These are phyloP conservation scores for Polyodon spathula DNA, from an alignment of 2,113 vertebrate genomes.

Conservation along the genomic window DNA sequence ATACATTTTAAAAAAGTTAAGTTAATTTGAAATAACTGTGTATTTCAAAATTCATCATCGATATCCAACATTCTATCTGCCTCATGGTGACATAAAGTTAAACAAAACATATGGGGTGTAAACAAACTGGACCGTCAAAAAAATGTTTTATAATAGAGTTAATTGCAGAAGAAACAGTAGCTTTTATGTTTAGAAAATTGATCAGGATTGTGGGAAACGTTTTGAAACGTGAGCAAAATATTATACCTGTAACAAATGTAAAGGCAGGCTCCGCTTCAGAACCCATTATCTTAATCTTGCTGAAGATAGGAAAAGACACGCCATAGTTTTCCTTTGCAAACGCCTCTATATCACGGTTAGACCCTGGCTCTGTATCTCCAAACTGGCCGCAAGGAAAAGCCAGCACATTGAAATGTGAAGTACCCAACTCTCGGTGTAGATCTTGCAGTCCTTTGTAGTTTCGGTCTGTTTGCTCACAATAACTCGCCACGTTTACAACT, in stretches of 20 bases:
- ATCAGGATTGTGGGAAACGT: neutral
- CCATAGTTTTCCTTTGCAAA: conserved; percentile 73
- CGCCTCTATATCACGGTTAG: conserved; percentile 67
- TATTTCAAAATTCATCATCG: neutral
- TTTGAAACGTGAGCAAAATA: neutral
- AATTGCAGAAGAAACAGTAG: too few species aligned
- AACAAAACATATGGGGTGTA: too few species aligned
- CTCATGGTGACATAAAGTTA: too few species aligned
- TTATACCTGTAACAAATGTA: conserved; percentile 83
- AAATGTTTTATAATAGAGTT: too few species aligned
- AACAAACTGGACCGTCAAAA: too few species aligned
- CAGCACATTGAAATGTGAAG: conserved; percentile 89
- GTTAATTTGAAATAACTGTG: neutral
- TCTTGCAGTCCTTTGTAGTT: conserved; percentile 81
- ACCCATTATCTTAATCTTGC: conserved; percentile 89
- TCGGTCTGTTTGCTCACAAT: conserved; percentile 75
- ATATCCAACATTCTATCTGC: too few species aligned
- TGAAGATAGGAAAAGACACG: conserved; percentile 85
- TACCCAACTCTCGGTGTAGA: conserved; percentile 81
- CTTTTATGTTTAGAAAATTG: too few species aligned
- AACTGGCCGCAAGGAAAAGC: conserved; percentile 94
- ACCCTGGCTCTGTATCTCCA: conserved; percentile 70
- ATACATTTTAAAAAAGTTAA: conserved; percentile 31
- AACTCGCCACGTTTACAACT: conserved; percentile 98
- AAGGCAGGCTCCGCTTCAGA: conserved; percentile 84